Percentiles rank a stretch among this genome's conserved stretches.
Evolutionary conservation across 1,140 invertebrate genomes (phyloP).

Genomic region (Pentalonia nigronervosa): DNA sequence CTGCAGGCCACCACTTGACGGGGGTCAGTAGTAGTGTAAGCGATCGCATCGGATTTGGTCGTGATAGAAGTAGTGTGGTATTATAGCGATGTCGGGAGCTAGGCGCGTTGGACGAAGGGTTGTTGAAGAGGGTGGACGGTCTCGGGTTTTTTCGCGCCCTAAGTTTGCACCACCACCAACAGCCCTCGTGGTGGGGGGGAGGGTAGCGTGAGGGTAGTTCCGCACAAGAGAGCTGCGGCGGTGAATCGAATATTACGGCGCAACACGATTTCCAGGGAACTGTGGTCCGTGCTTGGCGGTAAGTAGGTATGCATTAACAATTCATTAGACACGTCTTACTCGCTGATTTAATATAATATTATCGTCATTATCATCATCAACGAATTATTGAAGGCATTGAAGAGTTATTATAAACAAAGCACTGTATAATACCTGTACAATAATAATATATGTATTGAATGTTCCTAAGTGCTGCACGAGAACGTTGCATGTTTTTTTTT

Average conservation of each 20-base stretch:
- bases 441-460: neutral
- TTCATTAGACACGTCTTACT: slow-evolving; percentile 2
- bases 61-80: too few relatives aligned
- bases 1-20: too few relatives aligned
- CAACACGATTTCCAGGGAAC: neutral
- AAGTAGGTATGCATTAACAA: slow-evolving; percentile 20
- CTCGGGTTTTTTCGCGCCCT: neutral
- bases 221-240: neutral
- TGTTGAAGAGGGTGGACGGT: neutral
- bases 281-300: neutral
- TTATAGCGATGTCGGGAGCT: too few relatives aligned
- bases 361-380: neutral
- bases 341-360: neutral
- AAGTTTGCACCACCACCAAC: neutral
- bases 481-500: neutral
- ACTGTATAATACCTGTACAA: neutral
- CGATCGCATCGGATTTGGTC: too few relatives aligned
- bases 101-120: neutral
- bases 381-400: neutral
- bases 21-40: too few relatives aligned
- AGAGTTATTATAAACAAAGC: slow-evolving; percentile 20
- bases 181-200: too few relatives aligned
- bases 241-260: neutral
- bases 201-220: neutral
- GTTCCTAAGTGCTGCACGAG: neutral